phyloP scores from a whole-genome alignment of 2,797 vertebrate genomes.

The Pseudotriccus pelzelni region DNA sequence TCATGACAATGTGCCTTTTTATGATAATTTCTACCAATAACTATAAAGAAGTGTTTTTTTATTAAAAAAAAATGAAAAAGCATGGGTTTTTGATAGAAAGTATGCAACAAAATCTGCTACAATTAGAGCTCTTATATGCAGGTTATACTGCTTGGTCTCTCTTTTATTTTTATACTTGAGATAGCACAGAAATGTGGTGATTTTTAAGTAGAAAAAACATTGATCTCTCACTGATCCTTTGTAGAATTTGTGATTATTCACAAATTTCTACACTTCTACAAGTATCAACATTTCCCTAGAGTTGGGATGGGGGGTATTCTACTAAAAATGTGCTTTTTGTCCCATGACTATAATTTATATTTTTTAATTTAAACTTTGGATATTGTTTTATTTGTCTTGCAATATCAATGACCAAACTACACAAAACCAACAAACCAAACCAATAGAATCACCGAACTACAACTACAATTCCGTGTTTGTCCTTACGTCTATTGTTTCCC shows the following conservation, averaged over 20 bases:
- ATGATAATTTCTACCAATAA: background rate
- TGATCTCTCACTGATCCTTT: background rate
- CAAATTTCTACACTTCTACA: background rate
- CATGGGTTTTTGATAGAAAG: rapidly evolving
- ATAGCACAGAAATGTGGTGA: background rate
- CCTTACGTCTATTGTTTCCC: background rate
- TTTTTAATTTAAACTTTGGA: background rate
- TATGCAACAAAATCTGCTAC: background rate
- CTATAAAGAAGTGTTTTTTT: background rate
- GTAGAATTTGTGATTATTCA: background rate
- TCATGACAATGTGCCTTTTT: background rate
- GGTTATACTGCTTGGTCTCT: background rate
- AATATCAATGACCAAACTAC: background rate
- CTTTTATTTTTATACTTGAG: background rate
- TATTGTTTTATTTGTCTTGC: background rate
- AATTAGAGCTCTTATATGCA: background rate
- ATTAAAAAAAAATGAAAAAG: background rate
- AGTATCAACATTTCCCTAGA: background rate
- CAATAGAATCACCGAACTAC: background rate
- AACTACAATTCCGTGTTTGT: background rate
- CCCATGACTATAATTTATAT: background rate
- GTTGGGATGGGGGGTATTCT: rapidly evolving
- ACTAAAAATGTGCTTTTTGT: background rate
- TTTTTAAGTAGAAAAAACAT: background rate
- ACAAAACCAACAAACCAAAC: background rate